Evolutionary conservation across 1,140 invertebrate genomes (phyloP).

Genomic region (Acromyrmex echinatior): DNA sequence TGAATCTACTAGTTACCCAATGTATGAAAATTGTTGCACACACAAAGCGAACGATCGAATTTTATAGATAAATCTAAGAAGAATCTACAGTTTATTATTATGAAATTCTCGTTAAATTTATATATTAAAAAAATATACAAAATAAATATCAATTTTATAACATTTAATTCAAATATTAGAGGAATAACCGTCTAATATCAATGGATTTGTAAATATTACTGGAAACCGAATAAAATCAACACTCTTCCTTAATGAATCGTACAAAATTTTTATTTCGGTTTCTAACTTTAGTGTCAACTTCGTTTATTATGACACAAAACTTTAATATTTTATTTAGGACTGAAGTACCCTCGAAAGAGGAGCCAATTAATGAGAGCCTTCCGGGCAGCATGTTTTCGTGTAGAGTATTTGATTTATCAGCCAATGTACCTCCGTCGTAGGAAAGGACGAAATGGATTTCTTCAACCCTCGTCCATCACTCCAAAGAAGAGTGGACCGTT

Average conservation of each 20-base stretch:
- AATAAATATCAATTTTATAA: background rate
- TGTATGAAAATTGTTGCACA: background rate
- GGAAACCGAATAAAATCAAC: background rate
- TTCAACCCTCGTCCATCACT: constrained; percentile 57
- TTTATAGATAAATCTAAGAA: background rate
- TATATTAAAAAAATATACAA: background rate
- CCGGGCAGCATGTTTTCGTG: background rate
- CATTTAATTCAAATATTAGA: background rate
- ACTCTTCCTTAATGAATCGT: background rate
- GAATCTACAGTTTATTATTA: background rate
- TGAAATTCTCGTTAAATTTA: background rate
- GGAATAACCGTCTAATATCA: background rate
- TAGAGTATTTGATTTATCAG: constrained; percentile 60
- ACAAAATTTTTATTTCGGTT: background rate
- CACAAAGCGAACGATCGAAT: background rate
- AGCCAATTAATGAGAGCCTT: constrained; percentile 32
- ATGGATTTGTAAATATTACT: background rate
- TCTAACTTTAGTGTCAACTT: background rate
- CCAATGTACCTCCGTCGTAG: constrained; percentile 12
- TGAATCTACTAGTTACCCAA: background rate
- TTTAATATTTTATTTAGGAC: background rate
- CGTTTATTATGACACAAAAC: background rate
- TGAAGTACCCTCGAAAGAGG: background rate
- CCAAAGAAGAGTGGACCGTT: constrained; percentile 37
- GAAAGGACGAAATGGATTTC: constrained; percentile 36